A percentile compares a stretch with the other conserved stretches of the same genome.
These are phyloP conservation scores for Drosophila paulistorum DNA, from an alignment of 1,140 invertebrate species.

Conservation along the genomic window DNA sequence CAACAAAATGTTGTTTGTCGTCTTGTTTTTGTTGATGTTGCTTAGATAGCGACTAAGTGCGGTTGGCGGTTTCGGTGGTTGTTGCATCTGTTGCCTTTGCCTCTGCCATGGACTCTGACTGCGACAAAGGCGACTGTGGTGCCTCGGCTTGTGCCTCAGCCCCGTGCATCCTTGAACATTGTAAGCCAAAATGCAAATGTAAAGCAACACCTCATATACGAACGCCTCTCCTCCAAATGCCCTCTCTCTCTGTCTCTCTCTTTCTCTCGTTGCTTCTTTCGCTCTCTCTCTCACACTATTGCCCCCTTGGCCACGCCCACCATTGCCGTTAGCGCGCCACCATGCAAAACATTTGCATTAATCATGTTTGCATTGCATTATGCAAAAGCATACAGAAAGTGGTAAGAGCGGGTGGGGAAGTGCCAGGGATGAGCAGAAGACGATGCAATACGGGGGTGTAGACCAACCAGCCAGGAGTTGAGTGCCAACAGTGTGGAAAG, in stretches of 20 bases:
- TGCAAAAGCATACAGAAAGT: conserved; percentile 63
- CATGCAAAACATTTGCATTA: conserved; percentile 81
- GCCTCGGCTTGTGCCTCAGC: neutral
- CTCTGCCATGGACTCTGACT: conserved; percentile 4
- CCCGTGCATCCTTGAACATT: conserved; percentile 46
- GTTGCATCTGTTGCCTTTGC: conserved; percentile 20
- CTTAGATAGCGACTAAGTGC: conserved; percentile 74
- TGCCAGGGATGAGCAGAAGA: neutral
- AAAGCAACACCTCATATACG: conserved; percentile 63
- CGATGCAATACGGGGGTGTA: neutral
- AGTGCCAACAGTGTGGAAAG: conserved; percentile 13
- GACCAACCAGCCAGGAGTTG: conserved; percentile 2
- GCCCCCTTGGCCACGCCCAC: conserved; percentile 50
- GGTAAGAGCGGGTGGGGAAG: conserved; percentile 8
- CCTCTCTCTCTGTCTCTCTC: neutral
- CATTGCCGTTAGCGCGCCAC: conserved; percentile 13
- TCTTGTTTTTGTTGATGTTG: conserved; percentile 29
- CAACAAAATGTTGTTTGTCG: conserved; percentile 25
- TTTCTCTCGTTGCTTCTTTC: neutral
- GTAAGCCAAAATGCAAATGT: conserved; percentile 79
- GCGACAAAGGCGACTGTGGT: neutral
- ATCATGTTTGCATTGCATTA: conserved; percentile 80
- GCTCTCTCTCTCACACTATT: neutral
- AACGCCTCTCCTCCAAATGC: neutral
- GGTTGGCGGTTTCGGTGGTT: conserved; percentile 47